These are phyloP conservation scores for Gallinago stenura DNA, from an alignment of 2,797 vertebrate genomes.

Conservation along the genomic window DNA sequence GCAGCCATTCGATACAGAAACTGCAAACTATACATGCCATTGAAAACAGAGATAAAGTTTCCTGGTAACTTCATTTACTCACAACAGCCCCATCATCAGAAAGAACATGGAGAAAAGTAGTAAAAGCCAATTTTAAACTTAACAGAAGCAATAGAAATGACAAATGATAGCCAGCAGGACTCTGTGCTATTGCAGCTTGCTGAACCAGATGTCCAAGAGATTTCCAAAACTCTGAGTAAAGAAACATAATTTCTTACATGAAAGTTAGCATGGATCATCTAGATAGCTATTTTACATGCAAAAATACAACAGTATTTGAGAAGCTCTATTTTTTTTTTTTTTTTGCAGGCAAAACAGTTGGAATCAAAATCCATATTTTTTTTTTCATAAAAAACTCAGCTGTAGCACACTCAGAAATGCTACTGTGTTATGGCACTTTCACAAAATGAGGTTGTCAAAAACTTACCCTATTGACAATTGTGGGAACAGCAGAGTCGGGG, in stretches of 20 bases:
- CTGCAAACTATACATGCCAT: neutral
- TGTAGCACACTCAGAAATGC: neutral
- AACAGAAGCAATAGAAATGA: slow-evolving; percentile 17
- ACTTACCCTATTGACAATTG: slow-evolving; percentile 1
- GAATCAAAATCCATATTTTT: neutral
- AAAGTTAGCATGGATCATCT: neutral
- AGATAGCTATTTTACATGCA: neutral
- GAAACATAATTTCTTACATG: slow-evolving; percentile 5
- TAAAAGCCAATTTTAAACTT: slow-evolving; percentile 26
- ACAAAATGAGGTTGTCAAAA: slow-evolving; percentile 45
- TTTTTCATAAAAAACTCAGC: neutral
- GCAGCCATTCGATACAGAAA: neutral
- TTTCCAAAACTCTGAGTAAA: slow-evolving; percentile 23
- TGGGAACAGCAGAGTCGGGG: neutral
- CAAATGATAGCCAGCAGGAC: neutral
- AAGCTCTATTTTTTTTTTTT: neutral
- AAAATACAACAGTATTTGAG: neutral
- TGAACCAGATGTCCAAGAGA: slow-evolving; percentile 13
- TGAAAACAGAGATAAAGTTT: neutral
- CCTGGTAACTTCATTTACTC: neutral
- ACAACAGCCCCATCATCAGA: neutral
- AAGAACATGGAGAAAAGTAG: neutral
- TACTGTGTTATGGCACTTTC: neutral
- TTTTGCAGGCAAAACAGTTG: neutral
- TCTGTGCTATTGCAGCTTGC: neutral